phyloP scores from a whole-genome alignment of 2,113 vertebrate genomes.

The Patagioenas fasciata region DNA sequence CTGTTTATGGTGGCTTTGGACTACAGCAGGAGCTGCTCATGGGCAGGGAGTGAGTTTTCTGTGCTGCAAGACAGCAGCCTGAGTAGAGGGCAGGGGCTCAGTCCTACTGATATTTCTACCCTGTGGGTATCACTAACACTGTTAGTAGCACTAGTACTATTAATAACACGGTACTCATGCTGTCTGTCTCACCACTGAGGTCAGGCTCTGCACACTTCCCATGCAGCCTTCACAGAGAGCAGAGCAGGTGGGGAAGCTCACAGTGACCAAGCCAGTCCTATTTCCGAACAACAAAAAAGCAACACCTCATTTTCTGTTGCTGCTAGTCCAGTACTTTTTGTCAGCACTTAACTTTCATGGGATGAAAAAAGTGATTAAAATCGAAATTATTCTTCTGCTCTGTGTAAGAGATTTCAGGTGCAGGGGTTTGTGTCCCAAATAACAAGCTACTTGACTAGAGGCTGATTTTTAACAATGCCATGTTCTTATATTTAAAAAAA shows the following conservation, averaged over 20 bases:
- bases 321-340: background rate
- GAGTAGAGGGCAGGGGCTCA: background rate
- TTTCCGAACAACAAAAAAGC: background rate
- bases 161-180: background rate
- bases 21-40: background rate
- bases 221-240: background rate
- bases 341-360: background rate
- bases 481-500: background rate
- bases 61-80: background rate
- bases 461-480: conserved; percentile 36
- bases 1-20: background rate
- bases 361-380: conserved; percentile 32
- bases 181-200: background rate
- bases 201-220: background rate
- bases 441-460: conserved; percentile 10
- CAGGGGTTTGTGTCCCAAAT: background rate
- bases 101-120: background rate
- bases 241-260: background rate
- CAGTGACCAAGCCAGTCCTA: background rate
- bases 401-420: background rate
- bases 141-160: background rate
- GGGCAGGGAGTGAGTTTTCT: background rate
- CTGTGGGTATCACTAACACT: background rate
- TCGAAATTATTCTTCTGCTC: background rate
- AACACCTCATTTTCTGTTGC: background rate